These are phyloP conservation scores for Cotesia vestalis DNA, from an alignment of 1,140 invertebrate species.

Conservation along the genomic window DNA sequence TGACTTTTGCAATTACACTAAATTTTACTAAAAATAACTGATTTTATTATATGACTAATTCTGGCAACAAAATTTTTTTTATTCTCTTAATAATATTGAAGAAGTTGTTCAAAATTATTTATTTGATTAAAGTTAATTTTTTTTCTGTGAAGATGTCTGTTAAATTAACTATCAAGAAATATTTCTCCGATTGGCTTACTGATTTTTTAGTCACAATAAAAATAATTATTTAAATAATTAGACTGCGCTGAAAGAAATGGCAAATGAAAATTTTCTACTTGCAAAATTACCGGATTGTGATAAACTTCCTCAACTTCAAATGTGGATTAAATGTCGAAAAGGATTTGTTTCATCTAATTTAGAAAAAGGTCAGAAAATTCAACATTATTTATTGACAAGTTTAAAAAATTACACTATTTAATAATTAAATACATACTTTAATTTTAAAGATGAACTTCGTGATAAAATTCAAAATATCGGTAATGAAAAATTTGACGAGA, in stretches of 20 bases:
- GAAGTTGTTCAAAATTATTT: no score
- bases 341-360: slow-evolving; percentile 43
- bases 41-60: no score
- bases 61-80: no score
- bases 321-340: slow-evolving; percentile 54
- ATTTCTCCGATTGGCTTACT: neutral
- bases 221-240: slow-evolving; percentile 32
- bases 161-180: no score
- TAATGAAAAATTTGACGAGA: neutral
- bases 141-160: no score
- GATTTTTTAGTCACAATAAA: neutral
- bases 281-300: slow-evolving; percentile 55
- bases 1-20: no score
- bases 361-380: slow-evolving; percentile 47
- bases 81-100: no score
- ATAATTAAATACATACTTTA: neutral
- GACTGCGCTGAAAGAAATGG: slow-evolving; percentile 53
- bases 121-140: no score
- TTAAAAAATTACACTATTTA: neutral
- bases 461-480: neutral
- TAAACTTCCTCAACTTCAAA: slow-evolving; percentile 51
- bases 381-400: neutral
- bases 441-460: slow-evolving; percentile 3
- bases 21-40: no score
- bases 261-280: slow-evolving; percentile 52